Evolutionary conservation across 2,888 invertebrate genomes (phyloP).

Genomic region (Tinea pellionella): DNA sequence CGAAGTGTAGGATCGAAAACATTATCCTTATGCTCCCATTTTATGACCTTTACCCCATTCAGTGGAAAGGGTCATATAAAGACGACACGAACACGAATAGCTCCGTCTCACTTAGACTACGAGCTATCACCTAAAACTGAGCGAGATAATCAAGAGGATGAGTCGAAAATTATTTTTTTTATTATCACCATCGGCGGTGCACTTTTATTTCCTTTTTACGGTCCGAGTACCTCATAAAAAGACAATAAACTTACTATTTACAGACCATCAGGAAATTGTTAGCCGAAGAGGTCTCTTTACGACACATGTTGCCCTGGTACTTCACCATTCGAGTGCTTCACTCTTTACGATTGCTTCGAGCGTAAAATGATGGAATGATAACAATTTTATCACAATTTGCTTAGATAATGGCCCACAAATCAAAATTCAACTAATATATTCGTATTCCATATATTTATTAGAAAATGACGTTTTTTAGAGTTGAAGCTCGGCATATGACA

Average conservation of each 20-base stretch:
- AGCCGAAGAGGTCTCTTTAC: constrained; percentile 70
- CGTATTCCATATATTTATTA: too few relatives aligned
- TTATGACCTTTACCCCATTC: constrained; percentile 70
- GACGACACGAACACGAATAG: constrained; percentile 55
- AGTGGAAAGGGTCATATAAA: constrained; percentile 63
- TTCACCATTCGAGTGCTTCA: constrained; percentile 32
- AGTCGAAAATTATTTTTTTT: constrained; percentile 71
- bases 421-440: too few relatives aligned
- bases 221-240: constrained; percentile 72
- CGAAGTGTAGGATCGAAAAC: constrained; percentile 67
- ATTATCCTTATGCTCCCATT: constrained; percentile 71
- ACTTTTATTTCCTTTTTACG: constrained; percentile 72
- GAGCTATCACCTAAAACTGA: constrained; percentile 43
- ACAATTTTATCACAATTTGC: constrained; percentile 41
- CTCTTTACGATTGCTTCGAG: constrained; percentile 62
- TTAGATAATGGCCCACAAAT: not conserved
- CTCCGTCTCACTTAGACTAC: constrained; percentile 44
- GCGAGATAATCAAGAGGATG: constrained; percentile 66
- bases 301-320: constrained; percentile 61
- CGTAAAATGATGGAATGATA: constrained; percentile 58
- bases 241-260: constrained; percentile 72
- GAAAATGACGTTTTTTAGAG: too few relatives aligned
- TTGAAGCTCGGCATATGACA: too few relatives aligned
- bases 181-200: constrained; percentile 71
- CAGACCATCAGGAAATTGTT: constrained; percentile 72